These are phyloP conservation scores for Cataglyphis cursor DNA, from an alignment of 2,888 invertebrate genomes.

Conservation along the genomic window DNA sequence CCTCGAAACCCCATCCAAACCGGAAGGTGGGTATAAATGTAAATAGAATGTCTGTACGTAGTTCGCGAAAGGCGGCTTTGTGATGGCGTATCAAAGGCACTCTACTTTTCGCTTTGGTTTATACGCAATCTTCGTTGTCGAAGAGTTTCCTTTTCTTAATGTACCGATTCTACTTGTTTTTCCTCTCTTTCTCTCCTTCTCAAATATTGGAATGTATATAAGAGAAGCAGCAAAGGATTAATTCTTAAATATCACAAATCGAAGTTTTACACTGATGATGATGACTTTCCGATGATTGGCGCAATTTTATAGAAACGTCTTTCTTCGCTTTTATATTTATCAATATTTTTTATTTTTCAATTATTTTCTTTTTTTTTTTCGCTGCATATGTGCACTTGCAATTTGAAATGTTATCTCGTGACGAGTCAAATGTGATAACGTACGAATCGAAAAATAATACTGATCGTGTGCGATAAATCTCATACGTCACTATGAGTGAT, in stretches of 20 bases:
- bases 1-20: conserved; percentile 74
- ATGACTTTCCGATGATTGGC: background rate
- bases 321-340: background rate
- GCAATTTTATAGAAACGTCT: background rate
- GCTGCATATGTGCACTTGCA: background rate
- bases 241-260: background rate
- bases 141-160: conserved; percentile 55
- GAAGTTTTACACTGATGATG: background rate
- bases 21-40: conserved; percentile 83
- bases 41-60: conserved; percentile 82
- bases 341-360: background rate
- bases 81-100: conserved; percentile 80
- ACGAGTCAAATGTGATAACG: conserved; percentile 15
- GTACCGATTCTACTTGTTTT: conserved; percentile 23
- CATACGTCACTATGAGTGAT: background rate
- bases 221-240: background rate
- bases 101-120: conserved; percentile 70
- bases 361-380: background rate
- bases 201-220: background rate
- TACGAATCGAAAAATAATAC: conserved; percentile 10
- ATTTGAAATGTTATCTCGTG: conserved; percentile 6
- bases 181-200: conserved; percentile 33
- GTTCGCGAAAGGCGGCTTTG: conserved; percentile 80
- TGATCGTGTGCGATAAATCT: background rate
- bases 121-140: conserved; percentile 67